Conservation (phyloP, 2,113 vertebrate genomes). For the Australoheros scitulus region DNA sequence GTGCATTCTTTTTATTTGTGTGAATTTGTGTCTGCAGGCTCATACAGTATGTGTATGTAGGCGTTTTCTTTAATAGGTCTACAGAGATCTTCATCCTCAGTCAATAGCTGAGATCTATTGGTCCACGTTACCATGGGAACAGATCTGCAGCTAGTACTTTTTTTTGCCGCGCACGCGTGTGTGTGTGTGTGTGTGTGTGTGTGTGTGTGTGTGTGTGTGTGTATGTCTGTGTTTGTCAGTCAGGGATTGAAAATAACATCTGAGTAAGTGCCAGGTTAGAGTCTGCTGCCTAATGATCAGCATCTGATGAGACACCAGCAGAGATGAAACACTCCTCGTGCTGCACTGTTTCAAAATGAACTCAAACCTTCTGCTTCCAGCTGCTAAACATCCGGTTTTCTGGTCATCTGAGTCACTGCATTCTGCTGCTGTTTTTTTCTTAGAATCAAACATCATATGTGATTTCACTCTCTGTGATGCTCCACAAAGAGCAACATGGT, state of each 20-base stretch:
- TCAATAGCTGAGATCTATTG: slow-evolving; percentile 72
- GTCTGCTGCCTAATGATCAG: slow-evolving; percentile 43
- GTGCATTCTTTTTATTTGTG: not conserved
- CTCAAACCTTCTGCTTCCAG: slow-evolving; percentile 24
- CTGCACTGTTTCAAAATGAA: not conserved
- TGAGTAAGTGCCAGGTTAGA: slow-evolving; percentile 48
- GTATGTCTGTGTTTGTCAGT: slow-evolving; percentile 53
- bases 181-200: slow-evolving; percentile 49
- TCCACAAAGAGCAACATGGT: rapidly evolving
- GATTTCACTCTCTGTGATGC: not conserved
- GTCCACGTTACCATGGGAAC: slow-evolving; percentile 81
- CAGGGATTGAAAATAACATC: slow-evolving; percentile 60
- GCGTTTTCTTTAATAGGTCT: slow-evolving; percentile 68
- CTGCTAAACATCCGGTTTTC: not conserved
- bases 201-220: slow-evolving; percentile 56
- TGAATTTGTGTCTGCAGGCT: not conserved
- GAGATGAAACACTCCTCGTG: not conserved
- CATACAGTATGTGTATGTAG: slow-evolving; percentile 27
- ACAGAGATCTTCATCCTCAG: slow-evolving; percentile 67
- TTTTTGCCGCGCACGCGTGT: slow-evolving; percentile 52
- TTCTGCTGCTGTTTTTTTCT: not conserved
- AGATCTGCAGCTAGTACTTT: slow-evolving; percentile 67
- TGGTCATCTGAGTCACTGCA: not conserved
- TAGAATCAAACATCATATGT: not conserved
- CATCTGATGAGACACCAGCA: slow-evolving; percentile 12